A percentile compares a stretch with the other conserved stretches of the same genome.
Conservation (phyloP, 2,113 vertebrate genomes). For the Lepus americanus region DNA sequence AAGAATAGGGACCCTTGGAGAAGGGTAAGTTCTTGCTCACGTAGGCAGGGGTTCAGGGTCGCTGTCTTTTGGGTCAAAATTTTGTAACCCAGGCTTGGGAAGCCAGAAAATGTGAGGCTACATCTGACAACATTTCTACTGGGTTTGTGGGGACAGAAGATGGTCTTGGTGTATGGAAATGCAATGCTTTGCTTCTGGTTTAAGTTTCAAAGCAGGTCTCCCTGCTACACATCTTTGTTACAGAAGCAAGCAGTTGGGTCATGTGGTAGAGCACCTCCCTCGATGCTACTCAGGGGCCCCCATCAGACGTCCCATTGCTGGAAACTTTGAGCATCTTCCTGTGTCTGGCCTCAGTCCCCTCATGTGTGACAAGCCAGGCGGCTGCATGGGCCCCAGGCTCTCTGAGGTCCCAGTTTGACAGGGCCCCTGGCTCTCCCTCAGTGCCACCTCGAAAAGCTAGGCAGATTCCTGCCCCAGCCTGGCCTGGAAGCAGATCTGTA, state of each 20-base stretch:
- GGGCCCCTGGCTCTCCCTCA: neutral
- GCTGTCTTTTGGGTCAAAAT: neutral
- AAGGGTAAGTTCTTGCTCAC: neutral
- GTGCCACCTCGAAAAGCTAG: conserved; percentile 14
- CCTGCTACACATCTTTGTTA: neutral
- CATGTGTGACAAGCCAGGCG: neutral
- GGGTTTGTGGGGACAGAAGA: neutral
- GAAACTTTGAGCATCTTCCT: neutral
- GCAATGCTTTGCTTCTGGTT: neutral
- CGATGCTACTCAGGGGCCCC: neutral
- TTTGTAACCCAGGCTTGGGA: neutral
- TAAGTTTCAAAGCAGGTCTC: conserved; percentile 24
- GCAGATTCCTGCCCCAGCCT: conserved; percentile 16
- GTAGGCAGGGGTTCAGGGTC: neutral
- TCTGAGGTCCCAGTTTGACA: conserved; percentile 1
- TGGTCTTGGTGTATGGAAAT: neutral
- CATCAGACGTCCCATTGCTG: neutral
- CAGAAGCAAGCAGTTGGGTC: neutral
- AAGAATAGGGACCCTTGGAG: neutral
- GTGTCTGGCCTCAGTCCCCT: conserved; percentile 54
- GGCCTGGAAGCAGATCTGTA: conserved; percentile 56
- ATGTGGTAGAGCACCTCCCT: neutral
- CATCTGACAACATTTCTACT: neutral
- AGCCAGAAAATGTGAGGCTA: neutral
- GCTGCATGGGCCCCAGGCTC: neutral